Base-by-base conservation (phyloP, 2,113 vertebrate species). In the Turdus rufiventris region DNA sequence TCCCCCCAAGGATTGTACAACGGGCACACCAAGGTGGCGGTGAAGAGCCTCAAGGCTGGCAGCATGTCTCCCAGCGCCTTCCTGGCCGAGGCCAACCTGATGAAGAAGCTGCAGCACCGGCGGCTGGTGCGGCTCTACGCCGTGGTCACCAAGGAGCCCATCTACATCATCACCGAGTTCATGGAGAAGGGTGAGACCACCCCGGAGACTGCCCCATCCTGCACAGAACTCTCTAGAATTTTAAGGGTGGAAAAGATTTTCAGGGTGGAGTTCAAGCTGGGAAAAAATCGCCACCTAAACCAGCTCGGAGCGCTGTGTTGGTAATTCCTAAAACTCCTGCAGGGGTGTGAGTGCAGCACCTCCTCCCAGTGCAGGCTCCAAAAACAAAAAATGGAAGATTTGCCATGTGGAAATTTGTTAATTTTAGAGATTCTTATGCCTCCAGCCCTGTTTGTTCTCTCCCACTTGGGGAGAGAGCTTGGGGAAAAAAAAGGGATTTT, bases 101-200 rank as follows among this genome's bases (percentile, higher is more conserved):
- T 99, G 99, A 99, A 99, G 97, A 98, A 98, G 96, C 96, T 99
- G 95, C 99, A 99, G 91, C 99, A 99, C 94, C 74, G 94, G 0
- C 96, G 98, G 66, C 98, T 99, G 40, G 99, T 99, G 68, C 98
- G 99, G 63, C 98, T 99, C 19, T 99, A 99, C 2, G 99, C 99
- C 1, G 99, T 99, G 91, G 99, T 99, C 54, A 99, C 99, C 3
- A 98, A 99, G 96, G 99, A 99, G 94, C 99, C 99, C 62, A 99
- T 99, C 95, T 99, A 97, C 93, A 99, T 99, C 93, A 98, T 99
- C 97, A 99, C 99, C 0, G 99, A 99, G 95, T 99, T 98, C 97
- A 99, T 99, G 99, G 99, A 99, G 97, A 99, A 99, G 29, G 99
- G 99, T 99, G 95, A 97, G 98, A 51, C 34, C 42, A 2, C 26